A percentile compares a stretch with the other conserved stretches of the same genome.
These are phyloP conservation scores for Camponotus pennsylvanicus DNA, from an alignment of 1,140 invertebrate genomes.

Conservation along the genomic window DNA sequence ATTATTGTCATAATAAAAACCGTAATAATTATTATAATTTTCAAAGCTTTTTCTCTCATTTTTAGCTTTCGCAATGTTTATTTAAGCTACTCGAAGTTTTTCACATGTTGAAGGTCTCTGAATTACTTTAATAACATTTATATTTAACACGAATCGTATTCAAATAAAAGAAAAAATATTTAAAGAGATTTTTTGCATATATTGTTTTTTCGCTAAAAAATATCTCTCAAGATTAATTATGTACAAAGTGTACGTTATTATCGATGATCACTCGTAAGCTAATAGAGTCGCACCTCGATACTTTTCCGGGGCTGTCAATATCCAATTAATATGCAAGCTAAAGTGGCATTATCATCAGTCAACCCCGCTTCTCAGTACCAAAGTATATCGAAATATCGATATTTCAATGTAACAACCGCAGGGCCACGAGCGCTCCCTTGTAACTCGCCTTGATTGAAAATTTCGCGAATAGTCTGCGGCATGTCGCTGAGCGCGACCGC, in stretches of 20 bases:
- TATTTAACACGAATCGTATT: not conserved
- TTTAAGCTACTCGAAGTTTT: too few species aligned
- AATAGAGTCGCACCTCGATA: constrained; percentile 6
- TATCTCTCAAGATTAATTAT: not conserved
- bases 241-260: not conserved
- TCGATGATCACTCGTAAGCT: not conserved
- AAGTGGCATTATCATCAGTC: not conserved
- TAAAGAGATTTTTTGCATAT: too few species aligned
- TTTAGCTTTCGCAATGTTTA: too few species aligned
- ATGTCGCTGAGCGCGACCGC: constrained; percentile 14
- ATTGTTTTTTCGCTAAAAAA: too few species aligned
- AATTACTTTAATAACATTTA: not conserved
- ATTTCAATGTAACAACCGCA: constrained; percentile 18
- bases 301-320: not conserved
- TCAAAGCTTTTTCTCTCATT: too few species aligned
- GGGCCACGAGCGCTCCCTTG: constrained; percentile 3
- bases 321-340: not conserved
- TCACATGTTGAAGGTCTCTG: too few species aligned
- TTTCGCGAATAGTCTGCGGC: constrained; percentile 50
- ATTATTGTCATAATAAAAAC: too few species aligned
- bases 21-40: too few species aligned
- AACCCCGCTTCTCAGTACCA: not conserved
- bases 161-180: not conserved
- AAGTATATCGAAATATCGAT: constrained; percentile 32
- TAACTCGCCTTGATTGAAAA: constrained; percentile 47